Evolutionary conservation across 2,888 invertebrate species (phyloP), one percentile per base, ranked within the genome.

Genomic region (Apodemia zela): DNA sequence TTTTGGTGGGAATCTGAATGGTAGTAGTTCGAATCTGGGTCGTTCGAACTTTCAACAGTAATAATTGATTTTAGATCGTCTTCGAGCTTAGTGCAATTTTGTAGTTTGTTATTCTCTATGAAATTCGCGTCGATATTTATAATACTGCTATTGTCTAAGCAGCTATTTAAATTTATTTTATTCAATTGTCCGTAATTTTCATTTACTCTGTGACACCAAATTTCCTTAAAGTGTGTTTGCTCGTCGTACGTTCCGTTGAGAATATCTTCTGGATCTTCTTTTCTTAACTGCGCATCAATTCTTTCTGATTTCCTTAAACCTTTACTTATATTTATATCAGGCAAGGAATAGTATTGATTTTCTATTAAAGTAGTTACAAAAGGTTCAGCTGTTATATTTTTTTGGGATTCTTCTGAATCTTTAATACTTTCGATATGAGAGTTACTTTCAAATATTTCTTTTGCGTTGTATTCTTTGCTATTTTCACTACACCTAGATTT

Each of bases 271-370:
- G 84, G 84, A 69, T 89, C 89, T 73, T 87, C 87, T 74, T 89
- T 85, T 75, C 95, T 87, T 63, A 95, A 80, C 78, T 95, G 95
- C 64, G 94, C 93, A 79, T 95, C 95, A 73, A 95, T 95, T 70
- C 93, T 93, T 78, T 95, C 95, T 65, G 94, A 95, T 75, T 94
- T 94, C 73, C 94, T 93, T 67, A 95, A 89, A 76, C 94, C 94
- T 78, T 94, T 94, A 66, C 95, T 93, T 29, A 94, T 94, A 64
- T 94, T 94, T 59, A 95, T 94, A 79, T 95, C 95, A 10, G 95
- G 95, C 68, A 95, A 84, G 25, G 95, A 95, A 80, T 94, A 93
- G 75, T 94, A 95, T 77, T 95, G 94, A 78, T 95, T 95, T 79
- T 94, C 94, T 67, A 92, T 87, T 67, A 94, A 80, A 38, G 93